Percentiles rank a stretch among this genome's conserved stretches.
Evolutionary conservation across 2,113 vertebrate genomes (phyloP).

Genomic region (Anser brachyrhynchus): DNA sequence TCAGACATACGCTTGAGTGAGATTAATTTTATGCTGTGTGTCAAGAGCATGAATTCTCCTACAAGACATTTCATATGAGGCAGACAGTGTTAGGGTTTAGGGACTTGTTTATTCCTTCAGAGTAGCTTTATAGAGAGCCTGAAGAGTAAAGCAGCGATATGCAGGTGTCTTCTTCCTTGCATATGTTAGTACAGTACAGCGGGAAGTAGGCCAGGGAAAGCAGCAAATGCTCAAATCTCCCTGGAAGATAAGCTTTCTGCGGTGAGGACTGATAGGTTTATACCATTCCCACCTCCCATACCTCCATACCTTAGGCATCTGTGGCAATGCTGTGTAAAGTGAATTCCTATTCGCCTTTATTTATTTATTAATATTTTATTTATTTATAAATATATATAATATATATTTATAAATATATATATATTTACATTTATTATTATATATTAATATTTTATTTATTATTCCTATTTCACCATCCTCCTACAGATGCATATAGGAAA

Average conservation of each 20-base stretch:
- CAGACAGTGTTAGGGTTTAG: not conserved
- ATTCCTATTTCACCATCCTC: not conserved
- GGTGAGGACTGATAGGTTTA: not conserved
- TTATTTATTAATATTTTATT: no score
- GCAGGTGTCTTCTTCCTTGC: not conserved
- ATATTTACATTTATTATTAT: no score
- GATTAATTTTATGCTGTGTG: not conserved
- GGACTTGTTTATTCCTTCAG: not conserved
- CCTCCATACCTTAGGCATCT: not conserved
- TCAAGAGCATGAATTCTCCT: not conserved
- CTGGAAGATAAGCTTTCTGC: not conserved
- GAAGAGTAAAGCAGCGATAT: not conserved
- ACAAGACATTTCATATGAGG: not conserved
- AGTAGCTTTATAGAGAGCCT: not conserved
- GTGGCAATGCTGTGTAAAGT: not conserved
- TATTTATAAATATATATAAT: no score
- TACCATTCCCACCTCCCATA: not conserved
- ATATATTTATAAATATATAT: no score
- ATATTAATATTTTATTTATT: no score
- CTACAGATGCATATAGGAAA: not conserved
- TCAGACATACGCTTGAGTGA: not conserved
- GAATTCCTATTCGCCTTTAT: not conserved
- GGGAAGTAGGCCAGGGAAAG: not conserved
- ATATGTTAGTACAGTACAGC: rapidly evolving
- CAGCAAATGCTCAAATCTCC: not conserved